phyloP scores from a whole-genome alignment of 1,140 invertebrate genomes.

The Drosophila nigromelanica region DNA sequence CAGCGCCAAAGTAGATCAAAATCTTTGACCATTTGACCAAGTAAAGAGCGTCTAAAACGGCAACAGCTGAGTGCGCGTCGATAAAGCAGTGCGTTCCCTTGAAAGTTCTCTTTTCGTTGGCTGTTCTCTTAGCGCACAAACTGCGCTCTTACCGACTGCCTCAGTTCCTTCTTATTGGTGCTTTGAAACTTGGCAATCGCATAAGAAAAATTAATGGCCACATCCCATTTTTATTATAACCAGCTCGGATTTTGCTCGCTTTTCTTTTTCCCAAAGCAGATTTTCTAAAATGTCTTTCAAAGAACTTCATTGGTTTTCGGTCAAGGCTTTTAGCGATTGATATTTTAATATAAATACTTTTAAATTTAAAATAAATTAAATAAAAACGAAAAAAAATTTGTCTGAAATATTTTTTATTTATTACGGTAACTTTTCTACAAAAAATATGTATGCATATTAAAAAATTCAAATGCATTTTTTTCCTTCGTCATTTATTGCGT shows the following conservation, averaged over 20 bases:
- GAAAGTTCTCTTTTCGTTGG: constrained; percentile 17
- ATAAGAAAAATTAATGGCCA: constrained; percentile 25
- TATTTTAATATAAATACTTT: too few species aligned
- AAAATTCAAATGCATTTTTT: constrained; percentile 33
- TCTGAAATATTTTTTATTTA: constrained; percentile 45
- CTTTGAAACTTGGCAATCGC: constrained; percentile 5
- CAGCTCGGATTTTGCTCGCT: background rate
- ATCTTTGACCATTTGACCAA: constrained; percentile 14
- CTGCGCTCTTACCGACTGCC: constrained; percentile 4
- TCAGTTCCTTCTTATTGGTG: constrained; percentile 46
- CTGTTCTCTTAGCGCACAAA: background rate
- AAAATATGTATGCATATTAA: constrained; percentile 16
- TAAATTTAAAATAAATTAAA: too few species aligned
- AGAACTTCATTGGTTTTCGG: too few species aligned
- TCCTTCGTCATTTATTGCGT: background rate
- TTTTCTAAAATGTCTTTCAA: too few species aligned
- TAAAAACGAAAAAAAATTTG: background rate
- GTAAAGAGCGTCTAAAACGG: background rate
- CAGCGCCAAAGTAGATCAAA: background rate
- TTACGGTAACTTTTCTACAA: constrained; percentile 30
- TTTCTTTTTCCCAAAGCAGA: background rate
- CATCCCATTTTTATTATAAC: constrained; percentile 30
- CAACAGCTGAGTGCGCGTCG: constrained; percentile 22
- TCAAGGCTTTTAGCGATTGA: background rate
- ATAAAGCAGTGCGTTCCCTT: constrained; percentile 42